These are phyloP conservation scores for Actinemys pallida DNA, from an alignment of 2,113 vertebrate species.

Conservation along the genomic window DNA sequence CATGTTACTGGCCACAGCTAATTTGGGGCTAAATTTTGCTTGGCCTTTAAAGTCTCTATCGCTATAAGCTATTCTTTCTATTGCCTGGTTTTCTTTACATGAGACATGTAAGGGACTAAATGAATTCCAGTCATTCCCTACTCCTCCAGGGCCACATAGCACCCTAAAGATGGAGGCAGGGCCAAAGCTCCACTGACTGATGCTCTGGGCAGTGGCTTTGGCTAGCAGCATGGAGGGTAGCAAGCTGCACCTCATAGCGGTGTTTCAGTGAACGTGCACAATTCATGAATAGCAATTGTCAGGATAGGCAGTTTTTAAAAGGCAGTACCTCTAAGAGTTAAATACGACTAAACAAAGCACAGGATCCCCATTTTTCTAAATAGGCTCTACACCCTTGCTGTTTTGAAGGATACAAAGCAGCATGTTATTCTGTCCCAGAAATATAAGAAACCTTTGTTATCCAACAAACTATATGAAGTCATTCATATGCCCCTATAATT, in stretches of 20 bases:
- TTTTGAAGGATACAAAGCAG: not conserved
- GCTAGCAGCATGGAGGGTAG: not conserved
- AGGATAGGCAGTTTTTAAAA: not conserved
- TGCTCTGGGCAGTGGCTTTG: not conserved
- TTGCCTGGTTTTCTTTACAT: not conserved
- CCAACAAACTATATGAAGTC: not conserved
- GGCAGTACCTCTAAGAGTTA: not conserved
- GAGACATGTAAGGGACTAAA: not conserved
- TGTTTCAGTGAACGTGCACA: not conserved
- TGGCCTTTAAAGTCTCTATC: not conserved
- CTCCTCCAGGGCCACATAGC: not conserved
- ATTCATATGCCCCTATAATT: not conserved
- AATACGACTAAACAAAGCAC: not conserved
- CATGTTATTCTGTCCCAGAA: not conserved
- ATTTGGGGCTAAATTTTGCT: not conserved
- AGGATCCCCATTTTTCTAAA: not conserved
- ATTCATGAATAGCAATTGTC: not conserved
- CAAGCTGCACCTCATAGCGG: not conserved
- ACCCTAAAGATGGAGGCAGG: not conserved
- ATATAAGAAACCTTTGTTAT: not conserved
- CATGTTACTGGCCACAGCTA: not conserved
- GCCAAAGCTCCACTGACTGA: not conserved
- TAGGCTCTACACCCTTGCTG: accelerated
- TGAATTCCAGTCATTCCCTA: not conserved
- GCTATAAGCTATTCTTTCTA: too few relatives aligned